Conservation (phyloP, 2,113 vertebrate species). For the Salvelinus namaycush region DNA sequence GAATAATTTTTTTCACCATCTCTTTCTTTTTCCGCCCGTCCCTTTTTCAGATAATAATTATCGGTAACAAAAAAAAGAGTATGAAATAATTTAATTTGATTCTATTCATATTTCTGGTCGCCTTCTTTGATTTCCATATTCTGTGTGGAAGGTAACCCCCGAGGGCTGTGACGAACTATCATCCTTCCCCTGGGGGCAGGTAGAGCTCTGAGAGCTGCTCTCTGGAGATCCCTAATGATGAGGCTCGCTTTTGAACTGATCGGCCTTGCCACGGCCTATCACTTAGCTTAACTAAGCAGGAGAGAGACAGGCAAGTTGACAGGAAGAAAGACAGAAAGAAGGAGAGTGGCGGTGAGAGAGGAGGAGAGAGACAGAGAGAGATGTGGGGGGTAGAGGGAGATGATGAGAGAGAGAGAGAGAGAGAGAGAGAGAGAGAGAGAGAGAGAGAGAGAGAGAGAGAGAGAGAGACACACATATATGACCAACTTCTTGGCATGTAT, state of each 20-base stretch:
- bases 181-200: slow-evolving; percentile 71
- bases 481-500: slow-evolving; percentile 53
- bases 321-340: slow-evolving; percentile 60
- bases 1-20: slow-evolving; percentile 16
- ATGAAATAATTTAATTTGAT: slow-evolving; percentile 55
- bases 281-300: slow-evolving; percentile 73
- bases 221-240: slow-evolving; percentile 77
- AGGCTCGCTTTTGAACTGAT: slow-evolving; percentile 69
- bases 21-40: not conserved
- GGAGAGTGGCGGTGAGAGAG: slow-evolving; percentile 9
- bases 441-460: slow-evolving; percentile 42
- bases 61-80: slow-evolving; percentile 7
- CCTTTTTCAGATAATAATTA: slow-evolving; percentile 42
- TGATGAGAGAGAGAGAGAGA: not conserved
- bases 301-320: slow-evolving; percentile 45
- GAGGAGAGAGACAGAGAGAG: slow-evolving; percentile 1
- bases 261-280: slow-evolving; percentile 71
- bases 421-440: not conserved
- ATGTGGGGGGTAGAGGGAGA: not conserved
- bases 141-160: slow-evolving; percentile 70
- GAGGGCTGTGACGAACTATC: slow-evolving; percentile 72
- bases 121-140: slow-evolving; percentile 74
- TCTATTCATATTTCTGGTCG: slow-evolving; percentile 69
- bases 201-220: slow-evolving; percentile 38
- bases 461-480: slow-evolving; percentile 10